Base-by-base conservation (phyloP, 2,888 invertebrate genomes). In the Nowickia ferox region DNA sequence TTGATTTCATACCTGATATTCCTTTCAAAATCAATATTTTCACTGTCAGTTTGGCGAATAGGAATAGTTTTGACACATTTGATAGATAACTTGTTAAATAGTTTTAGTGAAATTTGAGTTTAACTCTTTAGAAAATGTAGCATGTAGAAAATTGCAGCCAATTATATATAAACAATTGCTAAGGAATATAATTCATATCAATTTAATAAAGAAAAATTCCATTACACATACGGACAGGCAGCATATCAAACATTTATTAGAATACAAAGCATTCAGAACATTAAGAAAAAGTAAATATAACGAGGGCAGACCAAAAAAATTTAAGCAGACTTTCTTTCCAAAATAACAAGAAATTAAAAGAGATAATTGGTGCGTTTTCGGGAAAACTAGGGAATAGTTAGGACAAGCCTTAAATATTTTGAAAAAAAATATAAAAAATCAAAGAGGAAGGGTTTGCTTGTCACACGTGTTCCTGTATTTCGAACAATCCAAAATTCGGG, bases 21-120 rank as follows among this genome's bases (percentile, higher is more conserved):
- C n/a, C 40, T 57, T 59, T 74, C 10, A n/a, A 8, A 46, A 51
- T 44, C 68, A 55, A 11, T 38, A 61, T 63, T 72, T 72, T 53
- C 63, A 22, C 22, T 30, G 40, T 68, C 68, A 76, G 19, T 44
- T 15, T 78, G 74, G 61, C 22, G 68, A 72, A 74, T 74, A 48
- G 5, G 30, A 30, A 30, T 5, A 30, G 5, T 65, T 83, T 76
- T 83, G 82, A 83, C 82, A 83, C 42, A 46, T 83, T 71, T 83
- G 82, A 83, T 71, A 30, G 76, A 83, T 83, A 71, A 71, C 48
- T 57, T 71, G 44, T 38, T 40, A 5, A 48, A 76, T 76, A n/a
- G 30, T 30, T 30, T 53, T 38, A 19, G 30, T 10, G 61, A 71
- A 69, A 17, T 71, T 78, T 61, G 30, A 69, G 69, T 78, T 61